Evolutionary conservation across 2,797 vertebrate species (phyloP).

Genomic region (Pipistrellus pipistrellus): DNA sequence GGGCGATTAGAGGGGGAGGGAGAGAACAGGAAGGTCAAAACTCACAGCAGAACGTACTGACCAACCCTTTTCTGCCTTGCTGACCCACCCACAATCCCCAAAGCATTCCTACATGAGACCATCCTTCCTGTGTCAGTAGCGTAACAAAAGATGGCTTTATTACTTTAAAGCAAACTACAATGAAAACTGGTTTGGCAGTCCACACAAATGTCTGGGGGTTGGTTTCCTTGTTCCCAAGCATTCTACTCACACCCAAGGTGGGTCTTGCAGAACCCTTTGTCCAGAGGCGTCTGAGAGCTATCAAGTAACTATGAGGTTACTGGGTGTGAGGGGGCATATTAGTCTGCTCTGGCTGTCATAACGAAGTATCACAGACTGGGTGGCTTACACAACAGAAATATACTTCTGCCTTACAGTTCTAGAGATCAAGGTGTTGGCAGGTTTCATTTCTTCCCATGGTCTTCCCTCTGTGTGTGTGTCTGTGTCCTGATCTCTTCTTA

Average conservation of each 20-base stretch:
- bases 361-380: neutral
- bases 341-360: neutral
- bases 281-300: neutral
- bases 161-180: slow-evolving; percentile 29
- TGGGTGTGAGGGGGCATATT: no score
- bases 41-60: neutral
- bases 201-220: neutral
- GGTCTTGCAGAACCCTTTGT: neutral
- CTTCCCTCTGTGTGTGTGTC: neutral
- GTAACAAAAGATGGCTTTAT: slow-evolving; percentile 27
- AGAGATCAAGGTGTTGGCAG: neutral
- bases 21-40: neutral
- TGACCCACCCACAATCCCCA: neutral
- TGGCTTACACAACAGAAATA: neutral
- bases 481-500: neutral
- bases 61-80: neutral
- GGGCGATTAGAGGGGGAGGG: neutral
- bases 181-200: neutral
- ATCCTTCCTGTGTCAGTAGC: neutral
- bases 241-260: neutral
- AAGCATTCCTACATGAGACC: neutral
- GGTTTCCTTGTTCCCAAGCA: slow-evolving; percentile 1
- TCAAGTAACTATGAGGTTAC: neutral
- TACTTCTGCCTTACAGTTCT: neutral
- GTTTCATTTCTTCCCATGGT: neutral